Evolutionary conservation across 1,140 invertebrate genomes (phyloP).

Genomic region (Drosophila fuyamai): DNA sequence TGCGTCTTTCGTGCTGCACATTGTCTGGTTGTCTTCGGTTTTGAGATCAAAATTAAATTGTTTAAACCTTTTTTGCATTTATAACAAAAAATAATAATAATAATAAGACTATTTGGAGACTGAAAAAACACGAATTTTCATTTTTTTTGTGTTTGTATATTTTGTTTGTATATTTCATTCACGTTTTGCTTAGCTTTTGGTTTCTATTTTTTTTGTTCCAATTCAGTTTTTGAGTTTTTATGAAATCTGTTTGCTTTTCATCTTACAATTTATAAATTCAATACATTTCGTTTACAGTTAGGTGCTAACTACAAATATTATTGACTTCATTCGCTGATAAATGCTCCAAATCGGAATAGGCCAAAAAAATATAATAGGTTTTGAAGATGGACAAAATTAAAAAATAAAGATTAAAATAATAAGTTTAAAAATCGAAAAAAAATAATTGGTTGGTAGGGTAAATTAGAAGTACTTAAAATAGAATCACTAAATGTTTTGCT

Average conservation of each 20-base stretch:
- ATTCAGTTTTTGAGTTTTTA: constrained; percentile 31
- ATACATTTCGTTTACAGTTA: constrained; percentile 71
- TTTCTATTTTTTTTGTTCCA: constrained; percentile 27
- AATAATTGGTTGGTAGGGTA: constrained; percentile 48
- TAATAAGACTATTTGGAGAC: constrained; percentile 75
- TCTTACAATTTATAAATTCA: constrained; percentile 79
- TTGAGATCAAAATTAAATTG: constrained; percentile 83
- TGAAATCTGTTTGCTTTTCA: constrained; percentile 20
- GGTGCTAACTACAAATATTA: constrained; percentile 67
- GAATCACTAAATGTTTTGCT: constrained; percentile 81
- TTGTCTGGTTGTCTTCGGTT: constrained; percentile 57
- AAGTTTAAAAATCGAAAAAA: constrained; percentile 53
- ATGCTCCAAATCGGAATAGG: constrained; percentile 62
- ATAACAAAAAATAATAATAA: constrained; percentile 51
- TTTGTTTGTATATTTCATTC: constrained; percentile 56
- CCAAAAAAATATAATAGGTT: constrained; percentile 51
- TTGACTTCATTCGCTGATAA: constrained; percentile 62
- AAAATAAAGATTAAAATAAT: constrained; percentile 59
- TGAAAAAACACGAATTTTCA: constrained; percentile 47
- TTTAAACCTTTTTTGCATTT: constrained; percentile 49
- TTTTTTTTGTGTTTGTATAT: constrained; percentile 20
- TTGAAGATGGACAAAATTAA: constrained; percentile 45
- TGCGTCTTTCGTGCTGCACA: constrained; percentile 48
- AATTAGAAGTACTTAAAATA: constrained; percentile 72
- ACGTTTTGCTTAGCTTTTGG: constrained; percentile 44